Evolutionary conservation across 2,888 invertebrate genomes (phyloP).

Genomic region (Polietes domitor): DNA sequence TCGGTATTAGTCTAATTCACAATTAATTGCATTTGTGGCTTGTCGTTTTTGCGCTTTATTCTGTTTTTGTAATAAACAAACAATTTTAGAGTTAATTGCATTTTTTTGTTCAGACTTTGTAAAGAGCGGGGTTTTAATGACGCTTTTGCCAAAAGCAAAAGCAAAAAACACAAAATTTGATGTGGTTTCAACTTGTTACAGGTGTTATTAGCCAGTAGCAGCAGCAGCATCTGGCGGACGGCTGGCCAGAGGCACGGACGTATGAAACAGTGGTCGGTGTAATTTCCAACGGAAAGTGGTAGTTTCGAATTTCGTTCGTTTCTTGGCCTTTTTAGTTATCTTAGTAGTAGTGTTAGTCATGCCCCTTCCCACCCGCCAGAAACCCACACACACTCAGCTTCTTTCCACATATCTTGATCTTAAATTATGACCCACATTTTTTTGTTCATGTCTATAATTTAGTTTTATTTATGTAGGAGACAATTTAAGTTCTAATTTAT

Average conservation of each 20-base stretch:
- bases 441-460: not conserved
- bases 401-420: no score
- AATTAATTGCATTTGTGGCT: conserved; percentile 52
- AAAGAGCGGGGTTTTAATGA: conserved; percentile 21
- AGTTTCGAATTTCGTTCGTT: no score
- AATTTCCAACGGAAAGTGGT: no score
- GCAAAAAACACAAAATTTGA: not conserved
- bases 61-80: conserved; percentile 23
- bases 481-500: not conserved
- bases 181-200: conserved; percentile 24
- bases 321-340: no score
- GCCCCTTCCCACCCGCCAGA: no score
- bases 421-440: no score
- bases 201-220: conserved; percentile 34
- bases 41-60: not conserved
- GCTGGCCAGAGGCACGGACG: not conserved
- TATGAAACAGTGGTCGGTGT: not conserved
- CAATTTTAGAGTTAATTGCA: conserved; percentile 32
- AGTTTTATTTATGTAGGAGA: not conserved
- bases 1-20: conserved; percentile 44
- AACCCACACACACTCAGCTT: no score
- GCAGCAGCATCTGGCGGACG: no score
- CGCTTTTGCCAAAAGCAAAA: not conserved
- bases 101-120: conserved; percentile 22
- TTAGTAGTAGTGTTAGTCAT: no score